Conservation (phyloP, 2,888 invertebrate genomes). For the Apamea crenata region DNA sequence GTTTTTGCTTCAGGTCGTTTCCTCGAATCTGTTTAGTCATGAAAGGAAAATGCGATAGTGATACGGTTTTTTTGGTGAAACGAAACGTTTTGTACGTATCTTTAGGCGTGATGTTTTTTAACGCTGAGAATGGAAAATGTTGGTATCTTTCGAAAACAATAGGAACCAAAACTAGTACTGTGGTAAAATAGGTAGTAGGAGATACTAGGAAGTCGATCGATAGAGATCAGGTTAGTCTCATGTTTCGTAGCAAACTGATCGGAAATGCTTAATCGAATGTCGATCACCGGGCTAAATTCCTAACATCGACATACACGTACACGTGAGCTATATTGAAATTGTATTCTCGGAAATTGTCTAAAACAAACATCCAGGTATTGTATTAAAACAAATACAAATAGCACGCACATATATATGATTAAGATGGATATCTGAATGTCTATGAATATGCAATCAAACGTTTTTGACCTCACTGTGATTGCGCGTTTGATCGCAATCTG, state of each 20-base stretch:
- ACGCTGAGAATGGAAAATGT: not conserved
- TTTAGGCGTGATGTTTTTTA: constrained; percentile 17
- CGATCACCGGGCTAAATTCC: constrained; percentile 51
- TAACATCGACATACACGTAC: constrained; percentile 32
- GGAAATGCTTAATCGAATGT: constrained; percentile 49
- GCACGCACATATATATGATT: constrained; percentile 9
- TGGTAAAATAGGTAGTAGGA: not conserved
- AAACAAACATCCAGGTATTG: constrained; percentile 26
- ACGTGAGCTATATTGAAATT: constrained; percentile 21
- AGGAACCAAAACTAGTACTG: not conserved
- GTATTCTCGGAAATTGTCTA: constrained; percentile 23
- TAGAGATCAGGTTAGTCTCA: not conserved
- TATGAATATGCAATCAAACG: constrained; percentile 30
- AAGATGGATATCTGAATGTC: constrained; percentile 27
- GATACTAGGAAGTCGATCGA: not conserved
- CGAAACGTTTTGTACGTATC: constrained; percentile 34
- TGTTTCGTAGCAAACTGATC: not conserved
- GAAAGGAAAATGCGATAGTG: constrained; percentile 46
- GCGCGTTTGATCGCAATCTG: constrained; percentile 8
- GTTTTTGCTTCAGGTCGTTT: constrained; percentile 52
- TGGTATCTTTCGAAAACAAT: not conserved
- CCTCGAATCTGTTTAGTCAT: constrained; percentile 53
- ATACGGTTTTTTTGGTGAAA: constrained; percentile 36
- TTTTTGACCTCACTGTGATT: constrained; percentile 21
- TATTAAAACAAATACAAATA: constrained; percentile 26